Evolutionary conservation across 2,797 vertebrate species (phyloP).

Genomic region (Crocodylus rhombifer): DNA sequence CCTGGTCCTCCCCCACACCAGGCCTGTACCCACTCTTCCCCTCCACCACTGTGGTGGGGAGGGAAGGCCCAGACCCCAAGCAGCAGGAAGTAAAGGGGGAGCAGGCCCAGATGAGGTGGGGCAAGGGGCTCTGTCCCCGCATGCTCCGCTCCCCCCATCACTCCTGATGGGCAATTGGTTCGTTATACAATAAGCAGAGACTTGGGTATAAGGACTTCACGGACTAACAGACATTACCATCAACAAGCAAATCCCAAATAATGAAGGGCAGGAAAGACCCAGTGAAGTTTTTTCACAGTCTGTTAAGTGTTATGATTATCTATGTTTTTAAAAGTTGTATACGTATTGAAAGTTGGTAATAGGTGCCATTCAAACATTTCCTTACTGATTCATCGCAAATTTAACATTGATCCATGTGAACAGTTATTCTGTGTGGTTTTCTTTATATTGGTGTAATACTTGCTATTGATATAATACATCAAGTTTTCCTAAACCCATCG

Average conservation of each 20-base stretch:
- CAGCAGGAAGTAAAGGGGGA: no score
- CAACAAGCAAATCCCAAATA: neutral
- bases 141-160: no score
- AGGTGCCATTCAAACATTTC: neutral
- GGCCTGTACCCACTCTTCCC: no score
- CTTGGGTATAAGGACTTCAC: neutral
- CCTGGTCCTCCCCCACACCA: no score
- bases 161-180: no score
- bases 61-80: no score
- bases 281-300: neutral
- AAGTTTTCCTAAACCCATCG: neutral
- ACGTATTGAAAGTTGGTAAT: neutral
- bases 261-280: neutral
- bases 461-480: neutral
- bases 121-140: no score
- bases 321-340: neutral
- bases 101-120: no score
- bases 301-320: neutral
- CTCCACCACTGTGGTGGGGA: no score
- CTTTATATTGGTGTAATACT: neutral
- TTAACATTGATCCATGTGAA: neutral
- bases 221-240: neutral
- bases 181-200: neutral
- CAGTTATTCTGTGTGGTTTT: neutral
- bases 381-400: neutral